phyloP scores from a whole-genome alignment of 2,797 vertebrate genomes.

The Petrocephalus schoutedeni region DNA sequence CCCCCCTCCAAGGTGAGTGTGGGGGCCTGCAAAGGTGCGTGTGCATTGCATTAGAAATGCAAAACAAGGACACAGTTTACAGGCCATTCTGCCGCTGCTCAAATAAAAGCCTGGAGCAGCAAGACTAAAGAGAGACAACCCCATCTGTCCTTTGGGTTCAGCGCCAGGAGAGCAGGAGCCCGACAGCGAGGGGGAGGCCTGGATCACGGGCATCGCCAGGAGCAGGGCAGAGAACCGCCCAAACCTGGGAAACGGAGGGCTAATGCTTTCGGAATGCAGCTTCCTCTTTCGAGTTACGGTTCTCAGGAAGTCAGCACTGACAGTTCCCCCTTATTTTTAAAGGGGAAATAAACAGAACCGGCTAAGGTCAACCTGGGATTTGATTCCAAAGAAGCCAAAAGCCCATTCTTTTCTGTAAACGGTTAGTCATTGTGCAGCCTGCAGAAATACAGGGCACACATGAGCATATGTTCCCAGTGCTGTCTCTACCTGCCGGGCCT shows the following conservation, averaged over 20 bases:
- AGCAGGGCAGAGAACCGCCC: no score
- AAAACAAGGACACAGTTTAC: not conserved
- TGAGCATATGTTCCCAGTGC: not conserved
- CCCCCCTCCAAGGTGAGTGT: slow-evolving; percentile 93
- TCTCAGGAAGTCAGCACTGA: not conserved
- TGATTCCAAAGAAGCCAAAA: not conserved
- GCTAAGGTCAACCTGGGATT: not conserved
- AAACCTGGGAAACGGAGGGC: not conserved
- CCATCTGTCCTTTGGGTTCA: not conserved
- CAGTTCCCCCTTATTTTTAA: not conserved
- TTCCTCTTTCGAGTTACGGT: not conserved
- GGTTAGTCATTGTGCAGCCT: not conserved
- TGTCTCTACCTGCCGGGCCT: not conserved
- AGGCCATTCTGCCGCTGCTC: not conserved
- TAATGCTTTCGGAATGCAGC: not conserved
- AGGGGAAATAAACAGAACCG: not conserved
- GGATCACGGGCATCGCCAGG: not conserved
- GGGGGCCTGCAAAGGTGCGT: slow-evolving; percentile 68
- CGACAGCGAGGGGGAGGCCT: not conserved
- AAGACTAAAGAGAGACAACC: no score
- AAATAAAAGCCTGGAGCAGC: not conserved
- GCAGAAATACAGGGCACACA: not conserved
- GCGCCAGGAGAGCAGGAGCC: not conserved
- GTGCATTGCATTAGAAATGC: not conserved
- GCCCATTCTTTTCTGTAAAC: not conserved